phyloP scores from a whole-genome alignment of 2,797 vertebrate genomes.

The Hirundo rustica region DNA sequence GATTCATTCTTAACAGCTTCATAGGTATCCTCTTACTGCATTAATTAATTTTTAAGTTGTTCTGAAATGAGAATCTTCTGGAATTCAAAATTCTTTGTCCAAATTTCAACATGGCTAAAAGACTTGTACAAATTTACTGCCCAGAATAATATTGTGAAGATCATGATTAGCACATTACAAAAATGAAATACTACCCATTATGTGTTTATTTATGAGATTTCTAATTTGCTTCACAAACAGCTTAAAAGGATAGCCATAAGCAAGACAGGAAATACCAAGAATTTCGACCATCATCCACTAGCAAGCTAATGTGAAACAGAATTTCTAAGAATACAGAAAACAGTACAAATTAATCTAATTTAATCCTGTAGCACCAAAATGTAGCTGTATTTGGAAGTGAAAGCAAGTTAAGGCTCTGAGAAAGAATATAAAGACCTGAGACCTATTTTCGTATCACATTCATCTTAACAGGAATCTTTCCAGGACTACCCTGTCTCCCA shows the following conservation, averaged over 20 bases:
- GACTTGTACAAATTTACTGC: not conserved
- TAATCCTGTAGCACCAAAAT: not conserved
- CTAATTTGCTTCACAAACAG: not conserved
- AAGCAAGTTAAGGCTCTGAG: not conserved
- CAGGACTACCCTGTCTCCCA: not conserved
- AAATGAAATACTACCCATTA: not conserved
- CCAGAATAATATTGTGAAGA: not conserved
- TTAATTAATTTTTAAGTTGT: not conserved
- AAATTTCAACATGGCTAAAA: not conserved
- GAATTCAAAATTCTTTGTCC: not conserved
- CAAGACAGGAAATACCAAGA: slow-evolving; percentile 54
- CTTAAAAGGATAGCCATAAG: not conserved
- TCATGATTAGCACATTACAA: not conserved
- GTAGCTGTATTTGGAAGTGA: not conserved
- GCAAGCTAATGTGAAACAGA: slow-evolving; percentile 45
- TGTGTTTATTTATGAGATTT: not conserved
- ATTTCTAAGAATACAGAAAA: slow-evolving; percentile 27
- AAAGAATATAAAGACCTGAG: not conserved
- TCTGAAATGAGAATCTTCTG: not conserved
- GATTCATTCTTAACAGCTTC: not conserved
- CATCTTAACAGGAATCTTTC: not conserved
- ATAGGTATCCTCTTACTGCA: not conserved
- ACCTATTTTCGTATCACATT: not conserved
- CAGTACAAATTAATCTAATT: slow-evolving; percentile 8
- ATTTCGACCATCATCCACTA: not conserved